Base-by-base conservation (phyloP, 2,797 vertebrate genomes). In the Dryobates pubescens region DNA sequence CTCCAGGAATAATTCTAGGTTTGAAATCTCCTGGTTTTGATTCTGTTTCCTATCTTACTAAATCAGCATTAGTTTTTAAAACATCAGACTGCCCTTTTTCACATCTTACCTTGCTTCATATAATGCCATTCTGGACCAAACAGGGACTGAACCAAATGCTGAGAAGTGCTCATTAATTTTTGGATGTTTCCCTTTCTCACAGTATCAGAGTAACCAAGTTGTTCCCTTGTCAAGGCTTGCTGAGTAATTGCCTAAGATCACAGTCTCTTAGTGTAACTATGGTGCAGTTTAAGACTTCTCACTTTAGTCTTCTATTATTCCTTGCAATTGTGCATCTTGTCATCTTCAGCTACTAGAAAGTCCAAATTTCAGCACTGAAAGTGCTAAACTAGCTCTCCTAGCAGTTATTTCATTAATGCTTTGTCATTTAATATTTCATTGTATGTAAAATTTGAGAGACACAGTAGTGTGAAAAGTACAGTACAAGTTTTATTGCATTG, bases 331-430 rank as follows among this genome's bases (percentile, higher is more conserved):
- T 75, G 41, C 57, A 56, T 47, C 89, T 85, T 94, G 67, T 79
- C 41, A 24, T 80, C 73, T 86, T 54, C 65, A n/a, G 67, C 90
- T 86, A 68, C 69, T 64, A 92, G 86, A 71, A 92, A 89, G 90
- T 87, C 43, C 75, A 54, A 51, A 92, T 86, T 94, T 95, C 71
- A 64, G n/a, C 77, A 63, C 18, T 92, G 72, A 80, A 92, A 79
- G 54, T 71, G 3, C 32, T 76, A 79, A 79, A 70, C n/a, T 77
- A 10, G 73, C 26, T 69, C 67, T 53, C 88, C 58, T 54, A 57
- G 58, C 54, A 58, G 27, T 79, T 79, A 56, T 78, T 93, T 84
- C 43, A 62, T 80, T 89, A 86, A 69, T 57, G 10, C 8, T 90
- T 70, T 82, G 73, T 87, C 62, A 65, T 90, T 57, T 92, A 87